phyloP scores from a whole-genome alignment of 2,888 invertebrate species.

The Mongoloraphidia duomilia region DNA sequence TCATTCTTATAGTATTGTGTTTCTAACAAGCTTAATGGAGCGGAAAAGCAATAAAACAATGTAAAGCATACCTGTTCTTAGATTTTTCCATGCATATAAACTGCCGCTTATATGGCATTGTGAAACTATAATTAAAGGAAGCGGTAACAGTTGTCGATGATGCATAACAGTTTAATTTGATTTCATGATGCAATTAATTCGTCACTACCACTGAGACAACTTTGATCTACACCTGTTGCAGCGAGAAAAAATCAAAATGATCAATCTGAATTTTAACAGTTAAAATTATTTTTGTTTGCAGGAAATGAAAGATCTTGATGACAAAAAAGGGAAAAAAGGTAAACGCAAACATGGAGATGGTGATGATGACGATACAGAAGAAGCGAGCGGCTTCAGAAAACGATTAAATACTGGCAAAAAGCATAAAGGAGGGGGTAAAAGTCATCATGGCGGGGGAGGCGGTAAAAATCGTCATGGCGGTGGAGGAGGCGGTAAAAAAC shows the following conservation, averaged over 20 bases:
- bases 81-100: too few species aligned
- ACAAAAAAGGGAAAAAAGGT: slow-evolving; percentile 48
- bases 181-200: slow-evolving; percentile 6
- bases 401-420: slow-evolving; percentile 44
- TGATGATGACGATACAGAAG: slow-evolving; percentile 70
- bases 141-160: slow-evolving; percentile 3
- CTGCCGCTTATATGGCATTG: too few species aligned
- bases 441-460: neutral
- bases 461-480: neutral
- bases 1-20: too few species aligned
- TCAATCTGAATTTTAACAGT: slow-evolving; percentile 2
- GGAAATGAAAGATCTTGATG: slow-evolving; percentile 66
- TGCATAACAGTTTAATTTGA: slow-evolving; percentile 5
- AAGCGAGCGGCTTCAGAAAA: slow-evolving; percentile 62
- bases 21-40: neutral
- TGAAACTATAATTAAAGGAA: neutral
- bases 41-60: neutral
- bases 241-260: neutral
- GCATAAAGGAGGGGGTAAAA: slow-evolving; percentile 8
- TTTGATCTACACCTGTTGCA: neutral
- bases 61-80: slow-evolving; percentile 1
- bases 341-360: slow-evolving; percentile 37
- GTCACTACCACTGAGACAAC: slow-evolving; percentile 2
- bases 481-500: slow-evolving; percentile 24
- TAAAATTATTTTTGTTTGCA: slow-evolving; percentile 23